A percentile compares a stretch with the other conserved stretches of the same genome.
phyloP scores from a whole-genome alignment of 2,888 invertebrate genomes.

The Tyria jacobaeae region DNA sequence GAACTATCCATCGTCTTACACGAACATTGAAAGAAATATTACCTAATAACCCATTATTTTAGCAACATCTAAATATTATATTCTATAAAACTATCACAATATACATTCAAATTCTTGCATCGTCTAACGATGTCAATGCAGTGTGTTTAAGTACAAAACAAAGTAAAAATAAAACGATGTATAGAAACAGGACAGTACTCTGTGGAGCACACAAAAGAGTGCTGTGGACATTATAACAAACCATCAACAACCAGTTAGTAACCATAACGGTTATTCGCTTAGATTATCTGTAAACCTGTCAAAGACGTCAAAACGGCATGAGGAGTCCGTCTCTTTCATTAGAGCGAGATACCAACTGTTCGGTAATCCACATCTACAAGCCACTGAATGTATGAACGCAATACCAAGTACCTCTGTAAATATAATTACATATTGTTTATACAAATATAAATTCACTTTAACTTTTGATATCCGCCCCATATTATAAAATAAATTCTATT shows the following conservation, averaged over 20 bases:
- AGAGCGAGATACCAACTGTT: background rate
- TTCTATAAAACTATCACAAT: background rate
- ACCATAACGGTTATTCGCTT: background rate
- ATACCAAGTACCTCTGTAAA: constrained; percentile 35
- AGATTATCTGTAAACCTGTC: constrained; percentile 8
- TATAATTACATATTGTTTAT: constrained; percentile 30
- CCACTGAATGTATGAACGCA: constrained; percentile 1
- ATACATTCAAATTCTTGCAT: background rate
- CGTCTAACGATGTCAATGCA: background rate
- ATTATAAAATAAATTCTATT: constrained; percentile 27
- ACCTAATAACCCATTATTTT: background rate
- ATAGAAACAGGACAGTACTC: constrained; percentile 26
- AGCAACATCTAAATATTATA: background rate
- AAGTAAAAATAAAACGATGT: background rate
- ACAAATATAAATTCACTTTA: constrained; percentile 25
- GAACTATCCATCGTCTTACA: constrained; percentile 6
- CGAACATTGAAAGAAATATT: too few relatives aligned
- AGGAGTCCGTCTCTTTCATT: constrained; percentile 1
- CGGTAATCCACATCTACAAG: constrained; percentile 13
- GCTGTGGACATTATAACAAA: constrained; percentile 33
- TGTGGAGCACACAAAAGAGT: constrained; percentile 40
- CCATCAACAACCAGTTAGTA: constrained; percentile 10
- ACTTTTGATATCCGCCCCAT: constrained; percentile 41
- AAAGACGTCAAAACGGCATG: constrained; percentile 1
- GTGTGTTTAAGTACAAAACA: background rate